Evolutionary conservation across 2,113 vertebrate genomes (phyloP).

Genomic region (Nycticryphes semicollaris): DNA sequence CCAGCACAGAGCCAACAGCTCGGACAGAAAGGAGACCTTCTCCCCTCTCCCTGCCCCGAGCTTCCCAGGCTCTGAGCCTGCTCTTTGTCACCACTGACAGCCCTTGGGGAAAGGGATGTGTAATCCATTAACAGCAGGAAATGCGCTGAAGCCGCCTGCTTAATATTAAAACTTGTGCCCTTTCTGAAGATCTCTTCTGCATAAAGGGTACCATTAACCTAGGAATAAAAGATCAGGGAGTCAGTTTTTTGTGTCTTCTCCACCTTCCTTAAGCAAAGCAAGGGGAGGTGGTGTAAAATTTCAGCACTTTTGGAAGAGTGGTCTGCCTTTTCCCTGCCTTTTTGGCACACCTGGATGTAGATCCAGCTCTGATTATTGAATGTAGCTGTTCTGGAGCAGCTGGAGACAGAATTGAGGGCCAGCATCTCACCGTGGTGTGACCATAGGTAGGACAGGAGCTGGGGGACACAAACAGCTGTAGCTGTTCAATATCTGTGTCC

Average conservation of each 20-base stretch:
- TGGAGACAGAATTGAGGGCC: neutral
- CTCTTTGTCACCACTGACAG: neutral
- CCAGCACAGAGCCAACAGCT: neutral
- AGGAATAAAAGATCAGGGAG: neutral
- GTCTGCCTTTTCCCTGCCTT: neutral
- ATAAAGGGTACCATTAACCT: slow-evolving; percentile 7
- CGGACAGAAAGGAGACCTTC: neutral
- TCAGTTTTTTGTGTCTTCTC: neutral
- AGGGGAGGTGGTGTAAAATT: neutral
- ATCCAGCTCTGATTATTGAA: neutral
- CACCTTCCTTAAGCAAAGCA: neutral
- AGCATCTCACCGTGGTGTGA: fast-evolving
- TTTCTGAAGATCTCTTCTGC: neutral
- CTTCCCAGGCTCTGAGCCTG: neutral
- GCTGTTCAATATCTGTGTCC: fast-evolving
- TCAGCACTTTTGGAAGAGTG: slow-evolving; percentile 11
- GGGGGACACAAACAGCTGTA: neutral
- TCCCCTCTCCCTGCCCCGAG: neutral
- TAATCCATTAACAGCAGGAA: slow-evolving; percentile 29
- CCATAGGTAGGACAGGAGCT: neutral
- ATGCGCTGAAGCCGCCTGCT: neutral
- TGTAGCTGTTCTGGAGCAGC: neutral
- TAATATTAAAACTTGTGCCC: neutral
- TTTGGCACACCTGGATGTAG: neutral
- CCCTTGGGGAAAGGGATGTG: neutral